A percentile compares a stretch with the other conserved stretches of the same genome.
Evolutionary conservation across 2,113 vertebrate species (phyloP).

Genomic region (Phaethon lepturus): DNA sequence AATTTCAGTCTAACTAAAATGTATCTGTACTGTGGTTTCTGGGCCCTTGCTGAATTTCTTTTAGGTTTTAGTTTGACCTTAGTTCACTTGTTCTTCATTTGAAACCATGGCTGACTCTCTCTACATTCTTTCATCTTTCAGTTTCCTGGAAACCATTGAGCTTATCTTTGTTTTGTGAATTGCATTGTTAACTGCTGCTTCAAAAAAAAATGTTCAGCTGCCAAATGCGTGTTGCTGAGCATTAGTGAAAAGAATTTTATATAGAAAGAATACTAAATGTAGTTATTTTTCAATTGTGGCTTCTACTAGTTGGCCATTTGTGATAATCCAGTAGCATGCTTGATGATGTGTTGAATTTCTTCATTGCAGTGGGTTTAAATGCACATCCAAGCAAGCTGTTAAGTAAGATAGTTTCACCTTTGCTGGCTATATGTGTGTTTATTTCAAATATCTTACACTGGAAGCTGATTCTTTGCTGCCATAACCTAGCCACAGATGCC

Average conservation of each 20-base stretch:
- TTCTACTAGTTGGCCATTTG: constrained; percentile 20
- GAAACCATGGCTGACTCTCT: constrained; percentile 65
- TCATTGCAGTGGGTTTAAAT: background rate
- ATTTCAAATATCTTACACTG: background rate
- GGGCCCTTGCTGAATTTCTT: constrained; percentile 63
- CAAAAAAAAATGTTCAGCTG: constrained; percentile 73
- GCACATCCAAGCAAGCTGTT: background rate
- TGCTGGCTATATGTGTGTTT: background rate
- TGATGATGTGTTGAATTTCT: constrained; percentile 34
- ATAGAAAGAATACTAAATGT: constrained; percentile 79
- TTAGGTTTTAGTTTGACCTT: constrained; percentile 67
- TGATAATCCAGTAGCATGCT: background rate
- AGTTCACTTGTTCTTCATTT: constrained; percentile 70
- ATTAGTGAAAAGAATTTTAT: constrained; percentile 82
- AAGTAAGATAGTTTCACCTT: background rate
- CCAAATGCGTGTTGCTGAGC: constrained; percentile 85
- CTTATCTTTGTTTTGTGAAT: constrained; percentile 75
- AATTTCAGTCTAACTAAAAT: constrained; percentile 36
- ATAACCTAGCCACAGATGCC: background rate
- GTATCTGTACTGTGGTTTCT: constrained; percentile 10
- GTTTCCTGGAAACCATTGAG: constrained; percentile 84
- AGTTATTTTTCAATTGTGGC: constrained; percentile 11
- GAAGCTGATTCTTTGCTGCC: background rate
- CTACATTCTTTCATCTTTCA: constrained; percentile 78
- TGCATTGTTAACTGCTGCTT: constrained; percentile 79